Evolutionary conservation across 2,888 invertebrate genomes (phyloP).

Genomic region (Eupeodes latifasciatus): DNA sequence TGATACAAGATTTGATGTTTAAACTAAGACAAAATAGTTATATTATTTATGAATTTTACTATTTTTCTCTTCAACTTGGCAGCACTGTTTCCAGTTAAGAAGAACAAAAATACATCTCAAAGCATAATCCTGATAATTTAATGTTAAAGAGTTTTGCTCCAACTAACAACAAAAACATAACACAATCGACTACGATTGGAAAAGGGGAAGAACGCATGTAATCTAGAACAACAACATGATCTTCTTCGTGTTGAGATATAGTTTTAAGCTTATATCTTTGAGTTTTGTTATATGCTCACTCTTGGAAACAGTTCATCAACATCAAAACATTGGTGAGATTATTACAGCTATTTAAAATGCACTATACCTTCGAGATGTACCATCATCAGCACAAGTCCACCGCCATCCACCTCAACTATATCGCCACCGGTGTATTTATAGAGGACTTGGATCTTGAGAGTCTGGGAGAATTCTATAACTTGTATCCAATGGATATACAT

Average conservation of each 20-base stretch:
- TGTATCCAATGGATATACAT: slow-evolving; percentile 10
- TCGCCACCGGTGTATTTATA: background rate
- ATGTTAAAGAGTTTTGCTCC: slow-evolving; percentile 62
- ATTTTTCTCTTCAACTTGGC: background rate
- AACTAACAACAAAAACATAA: slow-evolving; percentile 19
- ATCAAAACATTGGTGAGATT: slow-evolving; percentile 75
- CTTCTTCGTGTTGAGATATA: slow-evolving; percentile 67
- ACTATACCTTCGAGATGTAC: slow-evolving; percentile 16
- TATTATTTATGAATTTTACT: background rate
- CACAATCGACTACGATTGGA: slow-evolving; percentile 13
- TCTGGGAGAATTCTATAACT: background rate
- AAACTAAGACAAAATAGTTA: too few species aligned
- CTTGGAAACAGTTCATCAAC: slow-evolving; percentile 71
- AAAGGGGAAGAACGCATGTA: background rate
- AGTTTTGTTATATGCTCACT: slow-evolving; percentile 12
- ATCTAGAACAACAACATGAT: slow-evolving; percentile 59
- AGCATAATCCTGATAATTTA: slow-evolving; percentile 69
- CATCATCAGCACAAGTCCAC: background rate
- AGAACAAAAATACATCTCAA: slow-evolving; percentile 25
- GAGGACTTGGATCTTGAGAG: background rate
- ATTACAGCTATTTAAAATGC: slow-evolving; percentile 72
- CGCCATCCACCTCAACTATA: background rate
- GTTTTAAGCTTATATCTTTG: slow-evolving; percentile 25
- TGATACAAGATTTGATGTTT: too few species aligned
- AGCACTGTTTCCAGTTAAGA: background rate